Conservation (phyloP, 2,888 invertebrate genomes). For the Sisyra nigra region DNA sequence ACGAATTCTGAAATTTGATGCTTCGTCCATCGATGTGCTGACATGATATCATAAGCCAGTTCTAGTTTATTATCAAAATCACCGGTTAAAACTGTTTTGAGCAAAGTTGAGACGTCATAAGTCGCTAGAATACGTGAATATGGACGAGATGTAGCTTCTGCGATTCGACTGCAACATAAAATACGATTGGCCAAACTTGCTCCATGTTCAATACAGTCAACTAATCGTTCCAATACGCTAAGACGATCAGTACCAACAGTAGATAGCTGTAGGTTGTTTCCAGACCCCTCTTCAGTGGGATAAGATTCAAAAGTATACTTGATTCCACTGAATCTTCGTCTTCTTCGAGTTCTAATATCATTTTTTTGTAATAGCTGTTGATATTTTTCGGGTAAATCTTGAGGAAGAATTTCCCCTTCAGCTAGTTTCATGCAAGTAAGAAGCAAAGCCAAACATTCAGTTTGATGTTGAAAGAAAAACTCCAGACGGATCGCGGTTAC, state of each 20-base stretch:
- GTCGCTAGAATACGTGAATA: constrained; percentile 36
- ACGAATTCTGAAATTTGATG: constrained; percentile 43
- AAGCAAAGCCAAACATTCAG: constrained; percentile 37
- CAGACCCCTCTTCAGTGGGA: not conserved
- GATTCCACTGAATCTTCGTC: constrained; percentile 21
- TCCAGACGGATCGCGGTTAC: constrained; percentile 43
- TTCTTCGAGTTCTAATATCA: constrained; percentile 23
- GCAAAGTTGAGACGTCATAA: constrained; percentile 31
- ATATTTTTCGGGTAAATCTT: constrained; percentile 46
- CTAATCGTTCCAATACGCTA: constrained; percentile 28
- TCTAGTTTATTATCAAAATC: constrained; percentile 38
- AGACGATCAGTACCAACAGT: too few species aligned
- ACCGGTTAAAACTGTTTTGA: constrained; percentile 34
- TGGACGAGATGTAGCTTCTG: constrained; percentile 36
- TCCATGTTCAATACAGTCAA: constrained; percentile 34
- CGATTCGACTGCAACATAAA: constrained; percentile 36
- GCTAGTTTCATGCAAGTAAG: constrained; percentile 45
- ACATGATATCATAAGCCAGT: constrained; percentile 40
- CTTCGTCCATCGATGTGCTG: constrained; percentile 35
- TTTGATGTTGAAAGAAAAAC: constrained; percentile 31
- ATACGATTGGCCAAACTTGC: constrained; percentile 34
- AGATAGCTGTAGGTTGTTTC: constrained; percentile 7
- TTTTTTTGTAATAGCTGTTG: constrained; percentile 27
- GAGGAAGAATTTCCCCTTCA: constrained; percentile 42
- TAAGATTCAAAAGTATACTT: constrained; percentile 10